Conservation (phyloP, 2,113 vertebrate species). For the Brachionichthys hirsutus region DNA sequence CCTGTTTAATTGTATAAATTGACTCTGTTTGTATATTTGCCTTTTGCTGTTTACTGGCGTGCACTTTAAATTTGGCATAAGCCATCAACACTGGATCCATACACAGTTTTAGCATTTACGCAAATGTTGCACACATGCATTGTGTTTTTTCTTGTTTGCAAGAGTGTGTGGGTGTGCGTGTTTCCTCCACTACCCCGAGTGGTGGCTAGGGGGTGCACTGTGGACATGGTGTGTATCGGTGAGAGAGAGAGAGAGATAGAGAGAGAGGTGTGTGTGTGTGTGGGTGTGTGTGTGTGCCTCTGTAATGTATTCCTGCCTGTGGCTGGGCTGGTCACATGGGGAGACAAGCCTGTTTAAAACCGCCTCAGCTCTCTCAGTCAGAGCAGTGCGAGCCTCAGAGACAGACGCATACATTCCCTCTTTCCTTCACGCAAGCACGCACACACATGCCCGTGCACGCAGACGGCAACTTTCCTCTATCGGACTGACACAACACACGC, state of each 20-base stretch:
- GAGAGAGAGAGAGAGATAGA: conserved; percentile 17
- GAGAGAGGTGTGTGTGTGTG: conserved; percentile 11
- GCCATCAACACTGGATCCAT: neutral
- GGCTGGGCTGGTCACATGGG: conserved; percentile 84
- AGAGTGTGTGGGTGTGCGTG: neutral
- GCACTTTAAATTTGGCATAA: neutral
- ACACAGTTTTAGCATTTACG: neutral
- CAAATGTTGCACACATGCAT: neutral
- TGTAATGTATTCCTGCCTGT: conserved; percentile 79
- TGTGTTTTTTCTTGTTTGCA: neutral
- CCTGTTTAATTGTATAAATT: conserved; percentile 22
- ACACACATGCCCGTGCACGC: conserved; percentile 27
- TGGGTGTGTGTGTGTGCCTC: conserved; percentile 34
- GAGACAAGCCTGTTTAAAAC: conserved; percentile 83
- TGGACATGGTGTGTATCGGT: conserved; percentile 64
- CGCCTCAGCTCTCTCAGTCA: conserved; percentile 77
- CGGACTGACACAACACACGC: conserved; percentile 69
- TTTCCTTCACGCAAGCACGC: conserved; percentile 31
- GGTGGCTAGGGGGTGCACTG: conserved; percentile 82
- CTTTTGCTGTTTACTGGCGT: neutral
- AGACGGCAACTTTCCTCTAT: conserved; percentile 68
- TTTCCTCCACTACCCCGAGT: conserved; percentile 69
- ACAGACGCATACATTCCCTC: conserved; percentile 66
- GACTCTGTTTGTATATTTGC: conserved; percentile 13
- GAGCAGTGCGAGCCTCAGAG: conserved; percentile 78